phyloP scores from a whole-genome alignment of 2,113 vertebrate genomes.

The Thomomys bottae region DNA sequence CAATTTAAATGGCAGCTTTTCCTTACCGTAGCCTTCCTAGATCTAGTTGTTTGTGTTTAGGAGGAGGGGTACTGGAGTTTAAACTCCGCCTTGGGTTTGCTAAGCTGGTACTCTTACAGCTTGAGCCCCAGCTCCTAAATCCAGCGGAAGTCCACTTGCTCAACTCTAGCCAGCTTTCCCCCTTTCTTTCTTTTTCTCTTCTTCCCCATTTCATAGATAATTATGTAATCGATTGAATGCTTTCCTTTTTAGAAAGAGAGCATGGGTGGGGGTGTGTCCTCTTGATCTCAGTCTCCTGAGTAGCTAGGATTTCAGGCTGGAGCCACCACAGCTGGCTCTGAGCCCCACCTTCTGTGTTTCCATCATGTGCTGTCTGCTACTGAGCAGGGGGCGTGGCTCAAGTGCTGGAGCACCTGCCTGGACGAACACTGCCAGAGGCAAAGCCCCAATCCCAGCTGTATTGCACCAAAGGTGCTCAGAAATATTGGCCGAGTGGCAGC shows the following conservation, averaged over 20 bases:
- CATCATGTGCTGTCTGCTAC: not conserved
- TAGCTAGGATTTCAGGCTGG: too few relatives aligned
- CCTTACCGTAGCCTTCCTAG: not conserved
- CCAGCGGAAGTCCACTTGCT: not conserved
- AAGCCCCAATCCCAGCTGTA: not conserved
- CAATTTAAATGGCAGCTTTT: not conserved
- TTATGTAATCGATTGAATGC: conserved; percentile 3
- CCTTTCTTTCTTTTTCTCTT: not conserved
- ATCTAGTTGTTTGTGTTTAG: not conserved
- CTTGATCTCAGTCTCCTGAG: too few relatives aligned
- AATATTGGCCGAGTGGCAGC: not conserved
- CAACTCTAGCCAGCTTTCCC: not conserved
- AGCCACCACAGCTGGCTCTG: not conserved
- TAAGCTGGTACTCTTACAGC: too few relatives aligned
- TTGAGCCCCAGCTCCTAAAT: too few relatives aligned
- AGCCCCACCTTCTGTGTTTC: not conserved
- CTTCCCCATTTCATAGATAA: not conserved
- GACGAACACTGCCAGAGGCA: too few relatives aligned
- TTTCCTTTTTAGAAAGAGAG: not conserved
- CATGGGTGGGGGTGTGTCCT: not conserved
- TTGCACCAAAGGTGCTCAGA: not conserved
- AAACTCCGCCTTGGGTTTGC: too few relatives aligned
- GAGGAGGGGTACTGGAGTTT: too few relatives aligned
- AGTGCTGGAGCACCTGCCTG: too few relatives aligned
- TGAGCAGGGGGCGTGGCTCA: too few relatives aligned